Conservation (phyloP, 1,140 invertebrate genomes). For the Heliothis virescens region DNA sequence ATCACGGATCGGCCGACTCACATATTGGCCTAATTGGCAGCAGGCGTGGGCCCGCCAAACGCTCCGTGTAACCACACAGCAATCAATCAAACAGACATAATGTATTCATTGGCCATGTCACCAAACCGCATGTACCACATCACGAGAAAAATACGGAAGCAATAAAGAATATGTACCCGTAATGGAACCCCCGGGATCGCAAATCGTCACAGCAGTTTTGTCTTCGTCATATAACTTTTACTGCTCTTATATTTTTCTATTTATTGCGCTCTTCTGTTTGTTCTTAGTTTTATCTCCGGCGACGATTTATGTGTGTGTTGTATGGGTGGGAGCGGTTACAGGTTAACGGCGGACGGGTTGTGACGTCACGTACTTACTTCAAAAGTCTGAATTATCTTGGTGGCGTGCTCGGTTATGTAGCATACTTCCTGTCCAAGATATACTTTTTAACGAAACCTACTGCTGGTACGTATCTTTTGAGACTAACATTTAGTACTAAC, state of each 20-base stretch:
- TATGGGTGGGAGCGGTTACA: conserved; percentile 23
- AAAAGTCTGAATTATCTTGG: conserved; percentile 27
- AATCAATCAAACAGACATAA: conserved; percentile 57
- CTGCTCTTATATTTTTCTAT: conserved; percentile 47
- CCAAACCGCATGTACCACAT: conserved; percentile 36
- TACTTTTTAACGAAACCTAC: background rate
- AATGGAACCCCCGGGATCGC: conserved; percentile 46
- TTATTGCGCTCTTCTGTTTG: conserved; percentile 45
- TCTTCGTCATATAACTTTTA: conserved; percentile 46
- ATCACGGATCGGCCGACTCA: conserved; percentile 26
- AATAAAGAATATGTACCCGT: conserved; percentile 43
- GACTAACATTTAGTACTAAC: background rate
- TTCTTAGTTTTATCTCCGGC: conserved; percentile 38
- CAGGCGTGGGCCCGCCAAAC: conserved; percentile 33
- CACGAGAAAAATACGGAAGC: conserved; percentile 43
- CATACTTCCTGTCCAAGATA: conserved; percentile 10
- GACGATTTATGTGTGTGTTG: conserved; percentile 43
- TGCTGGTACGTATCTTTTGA: background rate
- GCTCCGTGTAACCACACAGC: conserved; percentile 50
- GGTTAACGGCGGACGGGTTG: conserved; percentile 12
- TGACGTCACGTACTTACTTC: conserved; percentile 38
- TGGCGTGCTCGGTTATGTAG: conserved; percentile 17
- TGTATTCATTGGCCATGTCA: conserved; percentile 45
- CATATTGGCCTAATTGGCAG: conserved; percentile 37
- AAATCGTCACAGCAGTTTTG: conserved; percentile 45